Evolutionary conservation across 1,140 invertebrate species (phyloP).

Genomic region (Zaprionus nigranus): DNA sequence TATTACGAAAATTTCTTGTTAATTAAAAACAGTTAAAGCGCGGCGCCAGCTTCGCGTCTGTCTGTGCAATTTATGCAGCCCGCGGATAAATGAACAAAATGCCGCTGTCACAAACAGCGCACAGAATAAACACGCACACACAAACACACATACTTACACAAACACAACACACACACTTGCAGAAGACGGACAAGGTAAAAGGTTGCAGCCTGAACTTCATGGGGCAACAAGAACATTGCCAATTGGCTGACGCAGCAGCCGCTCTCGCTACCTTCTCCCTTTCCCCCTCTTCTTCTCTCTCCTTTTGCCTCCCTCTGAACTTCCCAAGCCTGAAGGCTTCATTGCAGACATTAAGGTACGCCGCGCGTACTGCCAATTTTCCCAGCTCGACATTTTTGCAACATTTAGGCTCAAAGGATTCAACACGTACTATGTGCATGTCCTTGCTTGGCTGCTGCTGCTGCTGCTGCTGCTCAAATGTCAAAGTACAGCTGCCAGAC

Average conservation of each 20-base stretch:
- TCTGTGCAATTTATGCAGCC: conserved; percentile 67
- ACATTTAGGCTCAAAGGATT: conserved; percentile 74
- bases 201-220: conserved; percentile 29
- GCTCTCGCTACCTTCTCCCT: background rate
- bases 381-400: conserved; percentile 48
- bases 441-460: conserved; percentile 13
- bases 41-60: conserved; percentile 52
- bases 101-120: conserved; percentile 39
- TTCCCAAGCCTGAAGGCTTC: background rate
- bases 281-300: background rate
- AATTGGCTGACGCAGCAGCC: conserved; percentile 35
- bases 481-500: conserved; percentile 57
- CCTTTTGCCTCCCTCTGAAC: background rate
- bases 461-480: conserved; percentile 34
- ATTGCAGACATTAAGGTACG: conserved; percentile 54
- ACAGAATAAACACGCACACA: conserved; percentile 3
- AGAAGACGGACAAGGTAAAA: conserved; percentile 18
- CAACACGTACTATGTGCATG: conserved; percentile 30
- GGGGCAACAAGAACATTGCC: conserved; percentile 2
- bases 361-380: conserved; percentile 42
- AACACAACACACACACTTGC: conserved; percentile 22
- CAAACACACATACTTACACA: conserved; percentile 19
- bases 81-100: conserved; percentile 38
- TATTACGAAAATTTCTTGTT: conserved; percentile 53
- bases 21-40: conserved; percentile 78